phyloP scores from a whole-genome alignment of 1,140 invertebrate genomes.

The Neocloeon triangulifer region DNA sequence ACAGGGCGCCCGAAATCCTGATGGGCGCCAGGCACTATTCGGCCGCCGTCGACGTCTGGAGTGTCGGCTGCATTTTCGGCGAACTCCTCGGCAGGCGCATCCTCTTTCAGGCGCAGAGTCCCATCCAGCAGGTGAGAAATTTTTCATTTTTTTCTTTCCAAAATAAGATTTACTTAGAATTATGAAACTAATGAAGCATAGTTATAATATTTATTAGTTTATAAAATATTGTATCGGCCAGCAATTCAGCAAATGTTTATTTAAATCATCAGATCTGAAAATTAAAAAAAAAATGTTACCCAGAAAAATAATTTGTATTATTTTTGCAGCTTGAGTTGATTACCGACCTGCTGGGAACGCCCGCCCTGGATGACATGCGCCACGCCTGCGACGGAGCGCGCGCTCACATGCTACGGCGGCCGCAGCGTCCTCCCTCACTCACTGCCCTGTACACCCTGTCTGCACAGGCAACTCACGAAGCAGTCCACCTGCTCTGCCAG shows the following conservation, averaged over 20 bases:
- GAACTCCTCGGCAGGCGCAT: conserved; percentile 87
- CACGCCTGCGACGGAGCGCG: conserved; percentile 89
- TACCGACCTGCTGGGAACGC: conserved; percentile 92
- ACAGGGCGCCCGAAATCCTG: conserved; percentile 92
- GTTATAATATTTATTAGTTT: too few relatives aligned
- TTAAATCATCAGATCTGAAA: too few relatives aligned
- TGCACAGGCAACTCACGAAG: conserved; percentile 85
- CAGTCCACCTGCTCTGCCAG: conserved; percentile 89
- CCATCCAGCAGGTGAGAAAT: conserved; percentile 62
- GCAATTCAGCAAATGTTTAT: too few relatives aligned
- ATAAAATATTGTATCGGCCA: too few relatives aligned
- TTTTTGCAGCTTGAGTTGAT: conserved; percentile 74
- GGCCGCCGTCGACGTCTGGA: conserved; percentile 93
- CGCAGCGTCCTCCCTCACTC: conserved; percentile 69
- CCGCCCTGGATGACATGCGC: conserved; percentile 82
- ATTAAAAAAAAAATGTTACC: neutral
- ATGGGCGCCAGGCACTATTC: conserved; percentile 97
- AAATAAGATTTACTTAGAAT: neutral
- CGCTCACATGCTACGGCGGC: conserved; percentile 73
- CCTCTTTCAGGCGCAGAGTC: conserved; percentile 89
- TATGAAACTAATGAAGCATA: too few relatives aligned
- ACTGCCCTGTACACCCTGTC: conserved; percentile 79
- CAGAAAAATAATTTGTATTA: conserved; percentile 5
- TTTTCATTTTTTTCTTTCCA: neutral
- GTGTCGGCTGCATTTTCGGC: conserved; percentile 97